phyloP scores from a whole-genome alignment of 2,113 vertebrate genomes.

The Herpailurus yagouaroundi region DNA sequence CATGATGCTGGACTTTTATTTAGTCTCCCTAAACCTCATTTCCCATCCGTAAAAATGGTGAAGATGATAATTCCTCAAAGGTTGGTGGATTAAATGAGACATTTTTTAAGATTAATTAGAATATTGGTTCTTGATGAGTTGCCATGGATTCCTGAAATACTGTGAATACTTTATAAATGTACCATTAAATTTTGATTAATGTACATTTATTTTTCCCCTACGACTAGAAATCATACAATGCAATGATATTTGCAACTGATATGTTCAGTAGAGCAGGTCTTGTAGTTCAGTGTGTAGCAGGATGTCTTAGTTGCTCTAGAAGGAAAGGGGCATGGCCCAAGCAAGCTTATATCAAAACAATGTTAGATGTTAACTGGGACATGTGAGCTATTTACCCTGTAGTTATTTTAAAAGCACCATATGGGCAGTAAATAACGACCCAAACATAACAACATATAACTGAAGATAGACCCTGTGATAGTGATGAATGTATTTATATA shows the following conservation, averaged over 20 bases:
- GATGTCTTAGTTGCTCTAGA: background rate
- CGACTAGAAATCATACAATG: background rate
- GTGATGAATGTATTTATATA: background rate
- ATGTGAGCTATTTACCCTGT: background rate
- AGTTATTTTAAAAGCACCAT: background rate
- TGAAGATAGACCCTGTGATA: background rate
- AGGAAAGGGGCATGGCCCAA: background rate
- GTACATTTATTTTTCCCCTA: background rate
- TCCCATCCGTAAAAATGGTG: background rate
- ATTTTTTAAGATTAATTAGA: background rate
- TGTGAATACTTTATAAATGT: background rate
- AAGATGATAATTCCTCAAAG: background rate
- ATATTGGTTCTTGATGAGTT: background rate
- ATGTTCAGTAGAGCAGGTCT: background rate
- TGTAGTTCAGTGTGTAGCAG: rapidly evolving
- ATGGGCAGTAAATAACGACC: background rate
- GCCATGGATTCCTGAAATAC: background rate
- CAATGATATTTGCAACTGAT: background rate
- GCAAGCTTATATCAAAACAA: background rate
- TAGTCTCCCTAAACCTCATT: background rate
- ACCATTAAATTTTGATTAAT: background rate
- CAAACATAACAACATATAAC: background rate
- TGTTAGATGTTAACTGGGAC: background rate
- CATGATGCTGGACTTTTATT: background rate
- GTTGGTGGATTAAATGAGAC: background rate